Evolutionary conservation across 2,797 vertebrate genomes (phyloP), one percentile per base, ranked within the genome.

Genomic region (Stomatorhinus walkeri): DNA sequence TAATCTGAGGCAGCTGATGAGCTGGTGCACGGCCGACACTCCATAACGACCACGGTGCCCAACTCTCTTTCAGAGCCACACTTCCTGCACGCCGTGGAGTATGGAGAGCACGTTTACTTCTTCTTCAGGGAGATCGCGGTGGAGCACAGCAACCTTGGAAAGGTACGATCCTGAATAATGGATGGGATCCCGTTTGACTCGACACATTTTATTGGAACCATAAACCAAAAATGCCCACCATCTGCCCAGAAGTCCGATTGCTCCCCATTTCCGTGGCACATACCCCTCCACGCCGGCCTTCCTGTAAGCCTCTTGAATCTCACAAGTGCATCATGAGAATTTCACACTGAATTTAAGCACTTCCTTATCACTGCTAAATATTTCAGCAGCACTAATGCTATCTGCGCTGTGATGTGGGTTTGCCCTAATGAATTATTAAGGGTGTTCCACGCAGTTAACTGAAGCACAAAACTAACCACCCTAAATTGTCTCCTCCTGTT

Each of bases 121-220:
- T 99, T 99, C 96, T 99, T 98, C 93, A 96, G 98, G 92, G 98
- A 99, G 95, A 99, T 99, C 72, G 98, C 98, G 1, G 97, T 97
- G 40, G 98, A 99, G 92, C 97, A 99, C 94, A 99, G 97, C 93
- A 99, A 97, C 93, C 95, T 99, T 93, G 98, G 98, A 93, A 99
- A 99, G 97, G 98, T 97, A 94, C 91, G 40, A 97, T 86, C 56
- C 46, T 51, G 14, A 68, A 89, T 86, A 43, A 54, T 52, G 56
- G 40, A 64, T 68, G 24, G 28, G 76, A n/a, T 32, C 54, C 54
- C 24, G 52, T 28, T 81, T 28, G 79, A 61, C 49, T 87, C n/a
- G 40, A 12, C 16, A 51, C 49, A 22, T 79, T 89, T 76, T 87
- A 59, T 51, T 79, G 48, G 40, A n/a, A 28, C 61, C 46, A 84